A percentile compares a stretch with the other conserved stretches of the same genome.
These are phyloP conservation scores for Salpingus planirostris DNA, from an alignment of 2,888 invertebrate genomes.

Conservation along the genomic window DNA sequence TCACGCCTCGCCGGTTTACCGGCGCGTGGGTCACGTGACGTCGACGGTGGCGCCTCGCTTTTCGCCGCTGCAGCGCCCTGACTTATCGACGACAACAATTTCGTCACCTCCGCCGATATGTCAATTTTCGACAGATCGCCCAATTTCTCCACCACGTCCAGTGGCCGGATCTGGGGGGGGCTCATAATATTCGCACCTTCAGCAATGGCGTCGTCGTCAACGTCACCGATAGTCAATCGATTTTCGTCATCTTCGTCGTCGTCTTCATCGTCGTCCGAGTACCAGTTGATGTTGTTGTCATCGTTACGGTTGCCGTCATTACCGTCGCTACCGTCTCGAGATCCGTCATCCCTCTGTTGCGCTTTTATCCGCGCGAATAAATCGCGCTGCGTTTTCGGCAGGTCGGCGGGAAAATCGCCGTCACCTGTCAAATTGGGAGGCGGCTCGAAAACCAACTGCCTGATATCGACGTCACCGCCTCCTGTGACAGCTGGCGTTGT, in stretches of 20 bases:
- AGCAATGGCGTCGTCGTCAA: conserved; percentile 32
- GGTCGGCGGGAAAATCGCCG: conserved; percentile 42
- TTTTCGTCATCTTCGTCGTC: conserved; percentile 51
- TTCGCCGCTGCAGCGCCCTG: conserved; percentile 18
- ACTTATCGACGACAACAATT: conserved; percentile 52
- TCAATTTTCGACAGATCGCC: conserved; percentile 66
- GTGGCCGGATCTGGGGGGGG: conserved; percentile 42
- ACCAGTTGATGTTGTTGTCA: conserved; percentile 53
- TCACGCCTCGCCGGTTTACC: conserved; percentile 6
- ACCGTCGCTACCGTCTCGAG: conserved; percentile 23
- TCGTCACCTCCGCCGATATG: conserved; percentile 64
- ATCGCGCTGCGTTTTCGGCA: conserved; percentile 59
- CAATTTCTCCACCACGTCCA: conserved; percentile 53
- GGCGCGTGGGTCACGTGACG: too few species aligned
- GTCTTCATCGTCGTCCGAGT: conserved; percentile 72
- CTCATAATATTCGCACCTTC: conserved; percentile 24
- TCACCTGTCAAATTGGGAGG: neutral
- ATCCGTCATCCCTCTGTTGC: conserved; percentile 48
- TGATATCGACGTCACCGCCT: conserved; percentile 40
- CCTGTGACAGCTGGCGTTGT: conserved; percentile 26
- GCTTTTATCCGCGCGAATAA: conserved; percentile 58
- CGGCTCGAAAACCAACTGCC: conserved; percentile 27
- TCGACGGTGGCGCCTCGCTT: conserved; percentile 5
- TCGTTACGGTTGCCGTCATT: conserved; percentile 11
- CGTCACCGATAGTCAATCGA: conserved; percentile 38